Base-by-base conservation (phyloP, 2,888 invertebrate genomes). In the Synanthedon tipuliformis region DNA sequence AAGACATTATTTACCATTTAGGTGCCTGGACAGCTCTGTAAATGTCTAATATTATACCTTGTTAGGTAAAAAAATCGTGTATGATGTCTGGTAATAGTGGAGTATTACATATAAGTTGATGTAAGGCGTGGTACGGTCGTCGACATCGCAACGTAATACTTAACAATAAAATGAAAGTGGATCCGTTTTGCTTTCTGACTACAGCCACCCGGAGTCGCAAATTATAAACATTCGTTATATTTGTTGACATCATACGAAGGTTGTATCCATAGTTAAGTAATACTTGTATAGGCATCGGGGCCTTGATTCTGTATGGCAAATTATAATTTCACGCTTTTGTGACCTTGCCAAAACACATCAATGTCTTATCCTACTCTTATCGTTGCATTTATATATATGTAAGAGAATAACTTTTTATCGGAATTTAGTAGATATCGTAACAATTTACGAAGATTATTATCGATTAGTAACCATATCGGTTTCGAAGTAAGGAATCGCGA, bases 181-280 rank as follows among this genome's bases (percentile, higher is more conserved):
- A 65, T 63, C 63, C 75, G 81, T 81, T 74, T 80, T 83, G 81
- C 82, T 84, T 83, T 83, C 82, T 83, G 79, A 69, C 69, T 73
- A 61, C 61, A 62, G 58, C 62, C 56, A 57, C 51, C 57, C 58
- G 61, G 59, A 59, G 54, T 60, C 53, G 57, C 34, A 71, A 71
- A 78, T 74, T 68, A 73, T 73, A 69, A 67, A 65, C 65, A 76
- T 77, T 68, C 64, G 56, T 57, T 59, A 56, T 59, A 67, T 62
- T 56, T 56, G 56, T 62, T 55, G 56, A 56, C 58, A 59, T 56
- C 55, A 58, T 40, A 56, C 51, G 55, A 54, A n/a, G 50, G 40
- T 50, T 64, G 34, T 63, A 64, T 68, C 56, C 65, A 65, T 72
- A 34, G 34, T 34, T 34, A 10, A n/a, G n/a, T n/a, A n/a, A n/a